A percentile compares a stretch with the other conserved stretches of the same genome.
These are phyloP conservation scores for Scaptomyza reducta DNA, from an alignment of 2,888 invertebrate species.

Conservation along the genomic window DNA sequence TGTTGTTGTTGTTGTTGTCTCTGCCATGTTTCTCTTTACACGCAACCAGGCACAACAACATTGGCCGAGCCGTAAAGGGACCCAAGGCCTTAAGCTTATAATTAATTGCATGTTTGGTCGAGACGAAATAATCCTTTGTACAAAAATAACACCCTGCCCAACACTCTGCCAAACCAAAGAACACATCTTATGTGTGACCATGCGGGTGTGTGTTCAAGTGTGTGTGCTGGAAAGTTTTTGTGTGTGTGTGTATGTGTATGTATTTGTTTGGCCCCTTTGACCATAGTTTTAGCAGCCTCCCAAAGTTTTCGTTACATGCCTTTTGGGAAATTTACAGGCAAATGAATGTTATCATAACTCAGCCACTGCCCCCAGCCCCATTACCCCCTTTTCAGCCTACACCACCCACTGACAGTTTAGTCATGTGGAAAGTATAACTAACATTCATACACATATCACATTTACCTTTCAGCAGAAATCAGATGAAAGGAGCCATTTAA, in stretches of 20 bases:
- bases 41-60: slow-evolving; percentile 65
- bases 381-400: slow-evolving; percentile 28
- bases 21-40: slow-evolving; percentile 59
- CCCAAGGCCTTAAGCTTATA: slow-evolving; percentile 84
- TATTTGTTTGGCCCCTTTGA: slow-evolving; percentile 56
- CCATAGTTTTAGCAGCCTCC: slow-evolving; percentile 65
- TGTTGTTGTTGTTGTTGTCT: slow-evolving; percentile 53
- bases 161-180: slow-evolving; percentile 23
- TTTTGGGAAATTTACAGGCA: slow-evolving; percentile 78
- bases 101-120: slow-evolving; percentile 84
- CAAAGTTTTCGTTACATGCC: slow-evolving; percentile 71
- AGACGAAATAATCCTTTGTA: slow-evolving; percentile 84
- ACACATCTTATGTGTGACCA: slow-evolving; percentile 53
- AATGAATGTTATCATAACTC: slow-evolving; percentile 79
- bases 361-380: slow-evolving; percentile 22
- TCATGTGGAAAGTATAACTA: slow-evolving; percentile 56
- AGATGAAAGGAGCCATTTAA: slow-evolving; percentile 17
- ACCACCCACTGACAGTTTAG: slow-evolving; percentile 19
- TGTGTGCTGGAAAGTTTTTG: slow-evolving; percentile 18
- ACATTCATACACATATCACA: slow-evolving; percentile 27
- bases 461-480: slow-evolving; percentile 25
- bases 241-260: slow-evolving; percentile 26
- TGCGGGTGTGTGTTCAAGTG: slow-evolving; percentile 10
- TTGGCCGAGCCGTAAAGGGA: slow-evolving; percentile 72
- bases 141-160: slow-evolving; percentile 71